Percentiles rank a stretch among this genome's conserved stretches.
phyloP scores from a whole-genome alignment of 1,140 invertebrate genomes.

The Danaus plexippus region DNA sequence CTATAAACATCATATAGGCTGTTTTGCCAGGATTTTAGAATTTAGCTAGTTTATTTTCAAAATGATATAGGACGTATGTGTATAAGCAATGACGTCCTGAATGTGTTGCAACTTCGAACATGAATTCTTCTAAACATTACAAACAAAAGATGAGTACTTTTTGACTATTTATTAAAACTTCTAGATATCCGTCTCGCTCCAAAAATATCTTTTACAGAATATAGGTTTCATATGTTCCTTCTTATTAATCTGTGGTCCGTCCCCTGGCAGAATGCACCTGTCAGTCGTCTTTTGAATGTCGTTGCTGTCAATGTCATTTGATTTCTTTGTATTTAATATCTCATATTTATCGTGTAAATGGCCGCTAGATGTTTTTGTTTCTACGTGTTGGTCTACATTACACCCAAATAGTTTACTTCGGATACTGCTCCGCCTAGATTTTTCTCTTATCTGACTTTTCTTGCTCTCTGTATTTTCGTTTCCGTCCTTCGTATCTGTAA shows the following conservation, averaged over 20 bases:
- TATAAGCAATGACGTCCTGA: too few species aligned
- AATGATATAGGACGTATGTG: too few species aligned
- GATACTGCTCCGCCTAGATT: not conserved
- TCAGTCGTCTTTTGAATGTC: not conserved
- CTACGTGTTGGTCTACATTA: not conserved
- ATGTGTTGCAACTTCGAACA: too few species aligned
- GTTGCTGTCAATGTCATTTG: not conserved
- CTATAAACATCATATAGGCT: too few species aligned
- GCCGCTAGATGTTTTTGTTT: not conserved
- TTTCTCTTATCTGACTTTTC: not conserved
- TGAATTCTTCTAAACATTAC: too few species aligned
- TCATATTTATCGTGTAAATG: slow-evolving; percentile 1
- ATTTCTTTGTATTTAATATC: not conserved
- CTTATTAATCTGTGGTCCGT: slow-evolving; percentile 2
- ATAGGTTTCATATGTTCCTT: not conserved
- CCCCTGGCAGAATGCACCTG: not conserved
- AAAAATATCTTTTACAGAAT: slow-evolving; percentile 2
- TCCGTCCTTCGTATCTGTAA: not conserved
- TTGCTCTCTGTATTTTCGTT: not conserved
- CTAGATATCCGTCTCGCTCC: not conserved
- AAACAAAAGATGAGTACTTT: not conserved
- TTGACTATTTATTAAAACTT: not conserved
- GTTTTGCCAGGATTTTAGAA: too few species aligned
- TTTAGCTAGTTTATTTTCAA: too few species aligned
- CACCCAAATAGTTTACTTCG: not conserved